phyloP scores from a whole-genome alignment of 2,888 invertebrate species.

The Lasioglossum morio region DNA sequence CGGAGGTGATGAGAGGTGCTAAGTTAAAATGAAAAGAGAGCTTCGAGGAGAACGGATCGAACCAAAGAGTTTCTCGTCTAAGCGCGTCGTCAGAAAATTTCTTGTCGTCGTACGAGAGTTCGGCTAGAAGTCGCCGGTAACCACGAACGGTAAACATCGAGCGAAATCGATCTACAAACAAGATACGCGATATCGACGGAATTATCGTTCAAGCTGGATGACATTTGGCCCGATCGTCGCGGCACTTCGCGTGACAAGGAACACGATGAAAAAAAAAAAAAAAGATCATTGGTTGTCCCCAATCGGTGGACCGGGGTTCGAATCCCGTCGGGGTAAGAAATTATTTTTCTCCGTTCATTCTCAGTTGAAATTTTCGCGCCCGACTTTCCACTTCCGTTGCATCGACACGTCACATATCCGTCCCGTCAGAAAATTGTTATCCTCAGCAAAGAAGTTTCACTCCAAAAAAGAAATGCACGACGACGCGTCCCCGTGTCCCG shows the following conservation, averaged over 20 bases:
- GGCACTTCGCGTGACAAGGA: neutral
- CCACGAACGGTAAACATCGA: too few relatives aligned
- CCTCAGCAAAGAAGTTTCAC: too few relatives aligned
- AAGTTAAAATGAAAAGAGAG: conserved; percentile 58
- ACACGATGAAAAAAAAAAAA: conserved; percentile 2
- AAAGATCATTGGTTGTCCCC: too few relatives aligned
- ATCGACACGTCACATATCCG: too few relatives aligned
- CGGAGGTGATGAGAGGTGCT: conserved; percentile 81
- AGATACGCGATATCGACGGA: conserved; percentile 1
- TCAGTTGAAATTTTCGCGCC: too few relatives aligned
- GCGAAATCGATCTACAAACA: neutral
- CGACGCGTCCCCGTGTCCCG: neutral
- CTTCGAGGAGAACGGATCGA: conserved; percentile 36
- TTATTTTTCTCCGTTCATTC: too few relatives aligned
- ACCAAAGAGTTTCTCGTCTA: conserved; percentile 63
- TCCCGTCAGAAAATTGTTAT: too few relatives aligned
- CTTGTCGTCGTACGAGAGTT: neutral
- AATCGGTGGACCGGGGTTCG: too few relatives aligned
- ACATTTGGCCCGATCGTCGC: conserved; percentile 45
- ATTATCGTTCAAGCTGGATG: conserved; percentile 20
- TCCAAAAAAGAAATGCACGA: neutral
- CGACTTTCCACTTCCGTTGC: too few relatives aligned
- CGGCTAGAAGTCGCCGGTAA: neutral
- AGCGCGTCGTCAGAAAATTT: neutral
- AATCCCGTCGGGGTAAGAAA: too few relatives aligned